Conservation (phyloP, 2,888 invertebrate genomes). For the Oscheius sp. region DNA sequence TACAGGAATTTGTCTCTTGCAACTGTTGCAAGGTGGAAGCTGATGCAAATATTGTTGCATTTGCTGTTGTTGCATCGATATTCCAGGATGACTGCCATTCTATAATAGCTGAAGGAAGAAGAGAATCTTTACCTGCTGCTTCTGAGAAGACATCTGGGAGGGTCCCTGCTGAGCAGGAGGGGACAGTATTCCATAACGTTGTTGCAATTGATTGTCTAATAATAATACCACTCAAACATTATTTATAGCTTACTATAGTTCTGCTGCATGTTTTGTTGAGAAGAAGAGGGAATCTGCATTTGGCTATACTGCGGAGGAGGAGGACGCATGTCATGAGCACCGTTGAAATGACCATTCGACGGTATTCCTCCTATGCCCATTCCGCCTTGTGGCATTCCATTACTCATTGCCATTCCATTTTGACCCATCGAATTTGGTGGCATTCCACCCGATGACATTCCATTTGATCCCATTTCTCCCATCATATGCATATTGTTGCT, state of each 20-base stretch:
- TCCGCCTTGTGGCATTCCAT: constrained; percentile 7
- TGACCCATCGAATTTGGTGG: neutral
- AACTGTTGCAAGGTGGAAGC: constrained; percentile 9
- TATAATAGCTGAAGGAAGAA: neutral
- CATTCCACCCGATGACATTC: constrained; percentile 1
- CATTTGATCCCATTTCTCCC: neutral
- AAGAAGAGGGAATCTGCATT: constrained; percentile 2
- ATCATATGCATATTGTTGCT: constrained; percentile 1
- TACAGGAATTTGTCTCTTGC: constrained; percentile 9
- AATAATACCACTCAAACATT: neutral
- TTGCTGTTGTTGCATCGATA: neutral
- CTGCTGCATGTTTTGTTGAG: too few relatives aligned
- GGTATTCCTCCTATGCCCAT: constrained; percentile 2
- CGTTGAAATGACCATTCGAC: constrained; percentile 1
- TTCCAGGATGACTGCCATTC: constrained; percentile 18
- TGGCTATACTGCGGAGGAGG: constrained; percentile 17
- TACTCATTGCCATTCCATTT: neutral
- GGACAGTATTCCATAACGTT: constrained; percentile 13
- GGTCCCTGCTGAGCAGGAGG: neutral
- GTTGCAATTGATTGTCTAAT: constrained; percentile 15
- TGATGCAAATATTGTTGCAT: constrained; percentile 4
- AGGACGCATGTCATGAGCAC: neutral
- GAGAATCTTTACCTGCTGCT: constrained; percentile 11
- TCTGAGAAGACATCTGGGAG: neutral
- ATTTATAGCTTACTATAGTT: neutral